These are phyloP conservation scores for Lamellibrachia satsuma DNA, from an alignment of 2,888 invertebrate species.

Conservation along the genomic window DNA sequence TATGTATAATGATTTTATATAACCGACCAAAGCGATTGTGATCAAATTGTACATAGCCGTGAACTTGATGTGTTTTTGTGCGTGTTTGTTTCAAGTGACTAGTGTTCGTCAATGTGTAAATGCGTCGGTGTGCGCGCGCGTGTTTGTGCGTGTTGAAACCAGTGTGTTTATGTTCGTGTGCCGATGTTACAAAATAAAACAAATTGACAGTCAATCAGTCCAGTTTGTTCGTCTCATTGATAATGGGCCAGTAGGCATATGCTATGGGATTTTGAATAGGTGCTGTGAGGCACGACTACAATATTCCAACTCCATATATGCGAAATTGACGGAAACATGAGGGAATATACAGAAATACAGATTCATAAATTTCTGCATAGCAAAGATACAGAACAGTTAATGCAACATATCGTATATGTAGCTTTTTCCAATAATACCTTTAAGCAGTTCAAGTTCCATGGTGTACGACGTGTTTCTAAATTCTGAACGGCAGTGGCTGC, in stretches of 20 bases:
- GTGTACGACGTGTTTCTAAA: no score
- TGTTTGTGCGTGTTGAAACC: neutral
- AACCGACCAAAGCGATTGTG: conserved; percentile 8
- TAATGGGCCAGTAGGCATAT: neutral
- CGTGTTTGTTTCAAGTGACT: neutral
- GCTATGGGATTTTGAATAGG: no score
- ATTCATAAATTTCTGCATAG: no score
- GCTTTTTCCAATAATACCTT: no score
- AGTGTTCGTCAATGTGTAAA: neutral
- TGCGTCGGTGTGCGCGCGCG: neutral
- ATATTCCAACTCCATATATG: no score
- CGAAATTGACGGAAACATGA: no score
- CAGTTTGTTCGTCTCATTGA: neutral
- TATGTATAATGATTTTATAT: neutral
- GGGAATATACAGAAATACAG: no score
- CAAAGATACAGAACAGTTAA: no score
- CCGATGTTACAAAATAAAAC: conserved; percentile 5
- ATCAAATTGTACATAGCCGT: conserved; percentile 13
- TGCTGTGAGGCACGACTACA: no score
- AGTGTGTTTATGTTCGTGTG: neutral
- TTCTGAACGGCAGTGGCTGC: neutral
- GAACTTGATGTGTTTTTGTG: neutral
- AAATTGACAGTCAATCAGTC: neutral
- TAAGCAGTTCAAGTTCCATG: no score
- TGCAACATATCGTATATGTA: no score